These are phyloP conservation scores for Bothrops alternatus DNA, from an alignment of 2,797 vertebrate genomes.

Conservation along the genomic window DNA sequence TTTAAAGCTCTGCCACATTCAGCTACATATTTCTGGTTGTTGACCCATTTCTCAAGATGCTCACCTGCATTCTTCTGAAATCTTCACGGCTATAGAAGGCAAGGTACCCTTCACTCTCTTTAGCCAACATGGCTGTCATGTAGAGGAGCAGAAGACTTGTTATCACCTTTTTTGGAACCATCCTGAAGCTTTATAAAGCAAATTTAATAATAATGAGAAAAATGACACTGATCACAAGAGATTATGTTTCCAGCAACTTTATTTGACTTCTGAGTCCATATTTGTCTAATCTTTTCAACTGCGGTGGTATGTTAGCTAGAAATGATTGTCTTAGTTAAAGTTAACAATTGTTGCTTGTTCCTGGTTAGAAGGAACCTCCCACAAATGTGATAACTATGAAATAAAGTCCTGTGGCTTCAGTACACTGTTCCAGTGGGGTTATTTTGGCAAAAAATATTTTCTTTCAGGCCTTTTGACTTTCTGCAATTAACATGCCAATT, in stretches of 20 bases:
- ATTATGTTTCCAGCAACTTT: not conserved
- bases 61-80: conserved; percentile 78
- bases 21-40: not conserved
- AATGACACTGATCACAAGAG: not conserved
- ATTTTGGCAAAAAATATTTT: not conserved
- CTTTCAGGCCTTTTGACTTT: not conserved
- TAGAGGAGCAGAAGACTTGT: conserved; percentile 69
- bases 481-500: not conserved
- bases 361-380: rapidly evolving
- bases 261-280: not conserved
- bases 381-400: not conserved
- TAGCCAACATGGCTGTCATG: conserved; percentile 68
- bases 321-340: not conserved
- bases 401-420: not conserved
- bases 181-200: conserved; percentile 27
- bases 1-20: not conserved
- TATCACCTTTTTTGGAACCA: conserved; percentile 60
- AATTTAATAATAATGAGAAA: not conserved
- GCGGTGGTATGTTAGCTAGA: not conserved
- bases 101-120: conserved; percentile 75
- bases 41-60: not conserved
- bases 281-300: not conserved
- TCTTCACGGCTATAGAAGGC: conserved; percentile 81
- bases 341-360: not conserved
- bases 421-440: not conserved